A percentile compares a stretch with the other conserved stretches of the same genome.
Evolutionary conservation across 2,888 invertebrate species (phyloP).

Genomic region (Phrixothrix hirtus): DNA sequence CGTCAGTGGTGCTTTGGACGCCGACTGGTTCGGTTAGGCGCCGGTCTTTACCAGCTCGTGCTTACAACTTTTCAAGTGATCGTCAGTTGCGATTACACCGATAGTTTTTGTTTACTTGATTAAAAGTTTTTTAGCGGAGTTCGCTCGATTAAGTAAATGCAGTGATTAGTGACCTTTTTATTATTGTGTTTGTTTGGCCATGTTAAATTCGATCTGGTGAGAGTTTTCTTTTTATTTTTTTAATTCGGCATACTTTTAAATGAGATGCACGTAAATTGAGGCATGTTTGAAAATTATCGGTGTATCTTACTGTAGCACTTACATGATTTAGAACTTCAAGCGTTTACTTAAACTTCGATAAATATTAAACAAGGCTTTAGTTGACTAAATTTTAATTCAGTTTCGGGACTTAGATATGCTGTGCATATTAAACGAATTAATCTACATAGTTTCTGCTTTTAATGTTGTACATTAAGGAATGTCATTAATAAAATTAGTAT

Average conservation of each 20-base stretch:
- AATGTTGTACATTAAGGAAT: background rate
- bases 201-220: conserved; percentile 6
- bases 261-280: background rate
- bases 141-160: conserved; percentile 7
- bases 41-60: conserved; percentile 13
- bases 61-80: conserved; percentile 17
- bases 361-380: conserved; percentile 12
- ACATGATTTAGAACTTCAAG: conserved; percentile 7
- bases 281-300: background rate
- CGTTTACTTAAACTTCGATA: conserved; percentile 12
- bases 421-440: conserved; percentile 7
- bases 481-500: too few relatives aligned
- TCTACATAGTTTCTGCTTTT: background rate
- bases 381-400: conserved; percentile 8
- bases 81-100: conserved; percentile 9
- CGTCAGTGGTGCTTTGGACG: conserved; percentile 40
- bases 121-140: conserved; percentile 9
- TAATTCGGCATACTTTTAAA: background rate
- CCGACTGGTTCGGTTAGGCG: conserved; percentile 25
- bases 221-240: background rate
- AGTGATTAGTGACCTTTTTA: conserved; percentile 14
- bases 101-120: conserved; percentile 7
- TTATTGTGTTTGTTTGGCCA: conserved; percentile 12
- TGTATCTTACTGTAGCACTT: too few relatives aligned
- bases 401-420: conserved; percentile 4